phyloP scores from a whole-genome alignment of 1,140 invertebrate genomes.

The Sitophilus oryzae region DNA sequence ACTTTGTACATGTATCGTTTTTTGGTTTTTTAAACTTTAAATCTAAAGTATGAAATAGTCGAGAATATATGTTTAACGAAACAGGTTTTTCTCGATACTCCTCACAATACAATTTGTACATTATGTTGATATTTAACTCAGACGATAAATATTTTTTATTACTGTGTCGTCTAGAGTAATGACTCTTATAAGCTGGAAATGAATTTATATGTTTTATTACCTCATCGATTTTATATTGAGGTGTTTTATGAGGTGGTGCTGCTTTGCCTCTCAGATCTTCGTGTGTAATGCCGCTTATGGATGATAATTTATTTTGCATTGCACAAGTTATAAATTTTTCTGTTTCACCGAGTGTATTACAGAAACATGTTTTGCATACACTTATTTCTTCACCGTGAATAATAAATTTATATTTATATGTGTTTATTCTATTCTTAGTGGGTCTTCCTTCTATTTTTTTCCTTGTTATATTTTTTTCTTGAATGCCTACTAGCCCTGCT shows the following conservation, averaged over 20 bases:
- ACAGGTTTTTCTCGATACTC: neutral
- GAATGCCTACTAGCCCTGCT: neutral
- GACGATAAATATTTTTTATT: neutral
- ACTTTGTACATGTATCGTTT: neutral
- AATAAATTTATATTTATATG: neutral
- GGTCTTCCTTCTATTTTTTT: neutral
- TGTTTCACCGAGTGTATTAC: no score
- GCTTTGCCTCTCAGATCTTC: no score
- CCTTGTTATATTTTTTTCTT: neutral
- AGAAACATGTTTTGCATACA: no score
- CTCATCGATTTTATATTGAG: neutral
- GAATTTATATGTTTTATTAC: neutral
- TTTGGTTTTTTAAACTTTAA: no score
- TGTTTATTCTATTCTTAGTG: neutral
- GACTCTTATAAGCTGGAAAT: neutral
- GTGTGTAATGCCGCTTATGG: neutral
- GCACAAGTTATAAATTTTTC: no score
- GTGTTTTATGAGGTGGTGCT: neutral
- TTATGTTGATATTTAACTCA: neutral
- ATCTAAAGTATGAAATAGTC: neutral
- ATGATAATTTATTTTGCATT: neutral
- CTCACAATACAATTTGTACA: neutral
- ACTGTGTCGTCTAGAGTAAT: neutral
- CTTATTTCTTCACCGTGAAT: neutral
- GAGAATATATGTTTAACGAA: neutral